A percentile compares a stretch with the other conserved stretches of the same genome.
Conservation (phyloP, 1,140 invertebrate species). For the Drosophila murphyi region DNA sequence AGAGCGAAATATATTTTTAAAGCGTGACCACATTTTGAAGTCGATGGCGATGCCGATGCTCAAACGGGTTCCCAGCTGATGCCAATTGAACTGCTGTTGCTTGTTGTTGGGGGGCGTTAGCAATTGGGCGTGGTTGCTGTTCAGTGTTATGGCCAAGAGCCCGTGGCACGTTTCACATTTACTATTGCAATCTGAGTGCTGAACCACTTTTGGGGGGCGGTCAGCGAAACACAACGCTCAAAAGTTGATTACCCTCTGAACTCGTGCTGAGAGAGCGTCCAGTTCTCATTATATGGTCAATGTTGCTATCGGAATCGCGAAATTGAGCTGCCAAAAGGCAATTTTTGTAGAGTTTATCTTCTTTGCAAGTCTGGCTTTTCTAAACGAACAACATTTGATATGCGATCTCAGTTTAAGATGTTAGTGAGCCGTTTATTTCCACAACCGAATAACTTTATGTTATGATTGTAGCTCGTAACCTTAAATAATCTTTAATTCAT, state of each 20-base stretch:
- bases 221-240: background rate
- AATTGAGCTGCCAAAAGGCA: slow-evolving; percentile 1
- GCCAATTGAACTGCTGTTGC: slow-evolving; percentile 42
- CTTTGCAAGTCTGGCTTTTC: no score
- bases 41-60: slow-evolving; percentile 4
- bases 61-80: slow-evolving; percentile 48
- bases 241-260: slow-evolving; percentile 46
- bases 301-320: background rate
- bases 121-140: slow-evolving; percentile 16
- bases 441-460: no score
- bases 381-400: no score
- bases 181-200: slow-evolving; percentile 11
- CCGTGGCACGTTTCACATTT: slow-evolving; percentile 22
- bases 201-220: slow-evolving; percentile 12
- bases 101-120: slow-evolving; percentile 22
- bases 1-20: slow-evolving; percentile 66
- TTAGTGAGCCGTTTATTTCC: no score
- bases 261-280: slow-evolving; percentile 7
- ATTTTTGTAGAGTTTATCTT: background rate
- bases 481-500: no score
- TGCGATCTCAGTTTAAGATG: no score
- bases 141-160: background rate
- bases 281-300: slow-evolving; percentile 4
- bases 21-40: slow-evolving; percentile 66
- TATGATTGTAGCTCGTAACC: no score